Conservation (phyloP, 2,113 vertebrate genomes). For the Hydrochoerus hydrochaeris region DNA sequence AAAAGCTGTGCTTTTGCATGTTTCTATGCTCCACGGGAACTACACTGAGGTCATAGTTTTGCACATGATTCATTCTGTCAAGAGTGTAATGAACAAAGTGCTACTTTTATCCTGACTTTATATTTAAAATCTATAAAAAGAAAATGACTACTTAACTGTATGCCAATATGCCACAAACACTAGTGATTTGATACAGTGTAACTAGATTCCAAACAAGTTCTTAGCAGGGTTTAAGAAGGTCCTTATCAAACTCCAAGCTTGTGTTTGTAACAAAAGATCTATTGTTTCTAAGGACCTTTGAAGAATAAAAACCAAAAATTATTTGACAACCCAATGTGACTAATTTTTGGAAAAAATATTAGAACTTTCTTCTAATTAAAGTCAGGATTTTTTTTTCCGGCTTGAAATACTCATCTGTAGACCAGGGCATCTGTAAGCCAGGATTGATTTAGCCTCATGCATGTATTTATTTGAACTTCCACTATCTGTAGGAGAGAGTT, state of each 20-base stretch:
- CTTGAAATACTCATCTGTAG: not conserved
- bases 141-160: not conserved
- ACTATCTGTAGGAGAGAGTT: not conserved
- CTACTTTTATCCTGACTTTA: not conserved
- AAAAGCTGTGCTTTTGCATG: not conserved
- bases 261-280: not conserved
- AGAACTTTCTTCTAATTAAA: not conserved
- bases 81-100: not conserved
- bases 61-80: not conserved
- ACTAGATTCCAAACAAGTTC: not conserved
- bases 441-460: not conserved
- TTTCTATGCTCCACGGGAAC: not conserved
- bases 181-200: not conserved
- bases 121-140: not conserved
- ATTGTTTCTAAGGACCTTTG: accelerated
- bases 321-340: not conserved
- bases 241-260: not conserved
- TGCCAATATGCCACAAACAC: not conserved
- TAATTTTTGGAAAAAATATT: not conserved
- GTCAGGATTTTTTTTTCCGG: not conserved
- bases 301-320: not conserved
- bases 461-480: not conserved
- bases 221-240: not conserved
- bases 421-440: not conserved
- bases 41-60: not conserved